Percentiles rank a stretch among this genome's conserved stretches.
Conservation (phyloP, 2,797 vertebrate genomes). For the Melopsittacus undulatus region DNA sequence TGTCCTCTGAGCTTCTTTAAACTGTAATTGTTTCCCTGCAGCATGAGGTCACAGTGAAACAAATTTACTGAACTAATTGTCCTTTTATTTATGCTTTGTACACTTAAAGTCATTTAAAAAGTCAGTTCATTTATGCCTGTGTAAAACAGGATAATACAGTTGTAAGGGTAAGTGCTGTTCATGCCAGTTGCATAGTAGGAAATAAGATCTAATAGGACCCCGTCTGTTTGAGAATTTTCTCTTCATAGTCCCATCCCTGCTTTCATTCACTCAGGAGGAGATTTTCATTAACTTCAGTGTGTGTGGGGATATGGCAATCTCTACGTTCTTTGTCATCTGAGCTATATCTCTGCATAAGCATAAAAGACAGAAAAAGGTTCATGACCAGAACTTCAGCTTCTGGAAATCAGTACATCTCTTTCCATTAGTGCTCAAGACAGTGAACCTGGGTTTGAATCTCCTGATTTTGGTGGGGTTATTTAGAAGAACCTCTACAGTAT, state of each 20-base stretch:
- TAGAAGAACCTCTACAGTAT: background rate
- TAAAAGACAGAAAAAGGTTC: background rate
- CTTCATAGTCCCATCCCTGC: background rate
- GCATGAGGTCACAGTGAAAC: accelerated
- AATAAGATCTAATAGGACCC: background rate
- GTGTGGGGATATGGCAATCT: background rate
- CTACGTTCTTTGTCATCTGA: background rate
- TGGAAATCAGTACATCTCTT: background rate
- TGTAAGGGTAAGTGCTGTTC: background rate
- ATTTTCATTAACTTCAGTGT: background rate
- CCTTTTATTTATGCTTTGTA: constrained; percentile 27
- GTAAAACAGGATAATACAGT: background rate
- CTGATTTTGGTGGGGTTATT: background rate
- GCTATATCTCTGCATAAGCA: background rate
- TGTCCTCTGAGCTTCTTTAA: background rate
- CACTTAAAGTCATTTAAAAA: constrained; percentile 2
- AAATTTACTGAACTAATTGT: constrained; percentile 21
- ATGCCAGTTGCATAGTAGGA: background rate
- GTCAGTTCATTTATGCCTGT: background rate
- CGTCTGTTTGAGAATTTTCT: background rate
- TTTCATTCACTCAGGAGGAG: background rate
- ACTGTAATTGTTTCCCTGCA: background rate
- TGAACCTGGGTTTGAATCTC: background rate
- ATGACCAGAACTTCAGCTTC: background rate
- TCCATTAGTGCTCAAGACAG: background rate